Base-by-base conservation (phyloP, 2,797 vertebrate genomes). In the Spatula versicolor region DNA sequence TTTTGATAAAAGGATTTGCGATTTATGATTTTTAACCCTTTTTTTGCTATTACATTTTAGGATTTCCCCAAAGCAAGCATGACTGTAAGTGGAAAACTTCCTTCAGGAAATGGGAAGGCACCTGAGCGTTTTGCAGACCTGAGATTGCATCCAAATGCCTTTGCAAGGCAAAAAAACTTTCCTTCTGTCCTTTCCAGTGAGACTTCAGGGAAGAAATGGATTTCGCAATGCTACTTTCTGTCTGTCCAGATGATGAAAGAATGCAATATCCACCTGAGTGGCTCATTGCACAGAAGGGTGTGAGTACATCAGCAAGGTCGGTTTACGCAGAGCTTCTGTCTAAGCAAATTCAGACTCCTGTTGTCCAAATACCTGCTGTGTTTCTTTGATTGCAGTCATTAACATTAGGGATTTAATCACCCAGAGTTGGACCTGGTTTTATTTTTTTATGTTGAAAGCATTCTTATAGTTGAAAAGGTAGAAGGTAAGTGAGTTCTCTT, bases 341-440 rank as follows among this genome's bases (percentile, higher is more conserved):
- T 12, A 26, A 73, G 30, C 9, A 54, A 43, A 33, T 83, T 46
- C 12, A 13, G 30, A 37, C 6, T 52, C 25, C 7, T 28, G 1
- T 41, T 55, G 14, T 46, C 52, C 22, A 22, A 77, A 71, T 3
- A 19, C 4, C 20, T 23, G 54, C 60, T 71, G 43, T 7, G 11
- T 62, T 67, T 56, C n/a, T 73, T n/a, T 5, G 6, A 15, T 8
- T 39, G 19, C 16, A 46, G 13, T 43, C 8, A 5, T 77, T 55
- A 63, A 25, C 3, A 6, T 13, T 17, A 67, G 30, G 31, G 19
- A 33, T 90, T 80, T 80, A 37, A 17, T 86, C 31, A 37, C 5
- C 15, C 28, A 23, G 25, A 30, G 14, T n/a, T 82, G 43, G 30
- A 28, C 8, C 3, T 0, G 0, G 4, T 82, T 69, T 41, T 22